Evolutionary conservation across 2,113 vertebrate species (phyloP), one percentile per base, ranked within the genome.

Genomic region (Colistium nudipinnis): DNA sequence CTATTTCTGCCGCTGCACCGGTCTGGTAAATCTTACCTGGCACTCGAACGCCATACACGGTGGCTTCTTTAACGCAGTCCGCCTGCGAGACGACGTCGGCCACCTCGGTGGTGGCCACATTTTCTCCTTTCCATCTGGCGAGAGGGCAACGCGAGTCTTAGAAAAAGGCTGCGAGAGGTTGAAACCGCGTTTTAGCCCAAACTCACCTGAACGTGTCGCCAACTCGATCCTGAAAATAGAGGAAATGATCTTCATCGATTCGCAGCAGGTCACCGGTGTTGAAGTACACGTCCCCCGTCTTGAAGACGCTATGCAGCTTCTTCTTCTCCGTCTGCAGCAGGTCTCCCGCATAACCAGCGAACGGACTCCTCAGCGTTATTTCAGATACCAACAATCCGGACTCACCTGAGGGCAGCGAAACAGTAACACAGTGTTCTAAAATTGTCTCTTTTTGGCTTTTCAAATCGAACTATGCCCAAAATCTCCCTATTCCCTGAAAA

Each of bases 51-150:
- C 95, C 95, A 0, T 96, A 96, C 35, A 96, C 93, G 0, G 92
- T 95, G 59, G 92, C 94, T 75, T 95, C 93, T 55, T 92, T 68
- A 48, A 97, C 74, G 73, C 93, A 94, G 36, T 89, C 72, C 43
- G 91, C 2, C n/a, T 4, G 33, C 0, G 20, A 69, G 1, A 98
- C 7, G 6, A 90, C 62, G 7, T 89, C 88, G 3, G 94, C 90
- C 17, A 96, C 95, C 76, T 98, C 96, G 0, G 87, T 94, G 19
- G 95, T 96, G 17, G 95, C 92, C 62, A 97, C 94, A 0, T 96
- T 96, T 83, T 97, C 95, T 41, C 95, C 95, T 91, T 96, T 96
- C 95, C 95, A 97, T 33, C 95, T 97, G 79, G 16, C 36, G 31
- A 54, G 19, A 41, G 3, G 12, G 16, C 24, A 17, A 55, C 19